Evolutionary conservation across 2,888 invertebrate genomes (phyloP), one percentile per base, ranked within the genome.

Genomic region (Vesta saturnalis): DNA sequence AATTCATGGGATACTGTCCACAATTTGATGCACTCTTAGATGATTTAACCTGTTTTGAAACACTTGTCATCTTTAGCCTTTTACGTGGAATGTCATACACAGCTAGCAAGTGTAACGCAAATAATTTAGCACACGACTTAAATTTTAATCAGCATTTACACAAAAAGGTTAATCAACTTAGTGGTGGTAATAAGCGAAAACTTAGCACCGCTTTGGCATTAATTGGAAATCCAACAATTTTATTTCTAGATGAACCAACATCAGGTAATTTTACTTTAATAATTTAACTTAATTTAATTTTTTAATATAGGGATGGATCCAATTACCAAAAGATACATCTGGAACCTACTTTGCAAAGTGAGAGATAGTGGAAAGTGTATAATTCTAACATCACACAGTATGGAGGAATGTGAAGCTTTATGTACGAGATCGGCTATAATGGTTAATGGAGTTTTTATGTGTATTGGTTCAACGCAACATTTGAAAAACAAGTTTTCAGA

Each of bases 361-460:
- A 86, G 92, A 54, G 89, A 90, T 64, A 85, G 88, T 1, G 94
- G 94, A 0, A 89, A 89, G 79, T 91, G 93, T 66, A 89, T 95
- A 60, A 87, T 96, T 69, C 86, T 95, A 67, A 95, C 95, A 14
- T 94, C 94, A 46, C 93, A 94, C 85, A 93, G 92, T 81, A 94
- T 94, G 93, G 94, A 94, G 84, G 94, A 94, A 83, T 94, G 94
- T 83, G 94, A 94, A 85, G 93, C 93, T 16, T 85, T 94, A 16
- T 94, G 94, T 81, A 91, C 92, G 1, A 86, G 93, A 4, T 83
- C 94, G 74, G 93, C 93, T 43, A 91, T 94, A 71, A 94, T 94
- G 94, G 94, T 94, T n/a, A 93, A 93, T 81, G 94, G 94, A 0
- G 87, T 88, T 73, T 92, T 94, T 82, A 89, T 90, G 79, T 94